Conservation (phyloP, 2,113 vertebrate species). For the Leptodactylus fuscus region DNA sequence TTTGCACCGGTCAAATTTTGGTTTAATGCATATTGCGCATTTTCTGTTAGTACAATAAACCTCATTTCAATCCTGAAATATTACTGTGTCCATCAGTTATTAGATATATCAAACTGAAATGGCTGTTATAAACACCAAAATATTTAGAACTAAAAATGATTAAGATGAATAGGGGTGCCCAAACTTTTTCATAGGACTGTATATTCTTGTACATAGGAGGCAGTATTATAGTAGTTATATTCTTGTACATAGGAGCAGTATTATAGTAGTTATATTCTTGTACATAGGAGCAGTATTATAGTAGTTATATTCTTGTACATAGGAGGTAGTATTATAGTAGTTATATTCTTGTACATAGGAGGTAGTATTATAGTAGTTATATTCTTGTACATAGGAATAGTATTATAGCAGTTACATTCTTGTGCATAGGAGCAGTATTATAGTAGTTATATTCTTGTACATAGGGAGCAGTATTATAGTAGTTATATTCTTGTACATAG, state of each 20-base stretch:
- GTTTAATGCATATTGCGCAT: no score
- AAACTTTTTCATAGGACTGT: no score
- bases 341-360: neutral
- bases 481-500: constrained; percentile 10
- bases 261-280: constrained; percentile 2
- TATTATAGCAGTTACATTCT: constrained; percentile 1
- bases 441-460: constrained; percentile 10
- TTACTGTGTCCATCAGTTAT: no score
- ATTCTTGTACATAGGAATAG: neutral
- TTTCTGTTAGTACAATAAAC: no score
- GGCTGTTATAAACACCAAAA: no score
- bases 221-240: constrained; percentile 12
- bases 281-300: constrained; percentile 5
- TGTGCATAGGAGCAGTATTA: constrained; percentile 6
- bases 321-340: constrained; percentile 4
- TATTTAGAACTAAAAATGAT: no score
- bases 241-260: constrained; percentile 1
- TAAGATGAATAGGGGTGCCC: no score
- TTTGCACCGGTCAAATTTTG: no score
- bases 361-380: constrained; percentile 1
- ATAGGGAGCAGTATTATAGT: neutral
- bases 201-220: neutral
- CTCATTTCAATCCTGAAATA: no score
- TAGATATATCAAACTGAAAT: no score
- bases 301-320: constrained; percentile 11